Percentiles rank a stretch among this genome's conserved stretches.
phyloP scores from a whole-genome alignment of 2,113 vertebrate genomes.

The Epinephelus moara region DNA sequence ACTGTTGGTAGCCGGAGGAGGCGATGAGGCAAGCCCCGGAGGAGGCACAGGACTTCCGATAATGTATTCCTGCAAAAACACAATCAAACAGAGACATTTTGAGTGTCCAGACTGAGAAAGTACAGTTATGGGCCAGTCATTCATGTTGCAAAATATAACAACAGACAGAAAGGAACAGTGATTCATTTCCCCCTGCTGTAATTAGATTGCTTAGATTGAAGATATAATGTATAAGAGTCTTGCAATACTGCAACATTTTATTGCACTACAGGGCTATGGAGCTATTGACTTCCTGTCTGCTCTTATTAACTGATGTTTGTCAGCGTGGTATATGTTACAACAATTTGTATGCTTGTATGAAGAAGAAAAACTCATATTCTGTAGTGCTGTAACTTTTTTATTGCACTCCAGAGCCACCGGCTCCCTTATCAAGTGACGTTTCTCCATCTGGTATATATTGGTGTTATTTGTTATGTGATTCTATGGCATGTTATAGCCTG shows the following conservation, averaged over 20 bases:
- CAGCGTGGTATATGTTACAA: slow-evolving; percentile 6
- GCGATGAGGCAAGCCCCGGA: slow-evolving; percentile 96
- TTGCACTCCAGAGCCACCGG: slow-evolving; percentile 11
- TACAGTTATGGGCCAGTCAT: not conserved
- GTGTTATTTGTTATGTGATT: slow-evolving; percentile 5
- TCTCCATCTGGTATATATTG: not conserved
- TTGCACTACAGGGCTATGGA: slow-evolving; percentile 16
- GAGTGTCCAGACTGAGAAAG: not conserved
- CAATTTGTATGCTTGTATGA: slow-evolving; percentile 29
- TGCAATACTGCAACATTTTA: slow-evolving; percentile 40
- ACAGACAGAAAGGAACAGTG: not conserved
- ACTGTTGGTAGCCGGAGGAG: slow-evolving; percentile 98
- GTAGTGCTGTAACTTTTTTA: slow-evolving; percentile 31
- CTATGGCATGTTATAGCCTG: not conserved
- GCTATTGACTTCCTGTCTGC: slow-evolving; percentile 51
- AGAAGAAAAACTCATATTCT: slow-evolving; percentile 27
- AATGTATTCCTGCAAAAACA: slow-evolving; percentile 88
- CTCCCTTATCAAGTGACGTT: slow-evolving; percentile 13
- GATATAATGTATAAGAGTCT: not conserved
- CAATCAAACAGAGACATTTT: not conserved
- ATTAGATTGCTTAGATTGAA: slow-evolving; percentile 39
- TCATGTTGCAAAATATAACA: not conserved
- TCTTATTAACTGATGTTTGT: slow-evolving; percentile 54
- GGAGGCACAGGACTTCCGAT: slow-evolving; percentile 96
- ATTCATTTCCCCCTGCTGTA: slow-evolving; percentile 28